These are phyloP conservation scores for Pungitius pungitius DNA, from an alignment of 2,113 vertebrate species.

Conservation along the genomic window DNA sequence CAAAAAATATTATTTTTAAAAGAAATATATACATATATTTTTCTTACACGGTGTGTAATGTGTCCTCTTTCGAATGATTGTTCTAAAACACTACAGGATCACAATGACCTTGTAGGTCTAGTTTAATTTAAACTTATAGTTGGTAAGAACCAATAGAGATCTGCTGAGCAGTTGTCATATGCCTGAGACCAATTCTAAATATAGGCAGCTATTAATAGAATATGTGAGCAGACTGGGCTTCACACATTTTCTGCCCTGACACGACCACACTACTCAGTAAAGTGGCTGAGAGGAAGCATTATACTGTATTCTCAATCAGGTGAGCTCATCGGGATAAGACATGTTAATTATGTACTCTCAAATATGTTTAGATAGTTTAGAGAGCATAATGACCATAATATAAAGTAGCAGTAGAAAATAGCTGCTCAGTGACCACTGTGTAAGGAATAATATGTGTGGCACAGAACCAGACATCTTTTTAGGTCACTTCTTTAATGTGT, in stretches of 20 bases:
- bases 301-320: constrained; percentile 8
- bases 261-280: constrained; percentile 6
- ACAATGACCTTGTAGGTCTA: background rate
- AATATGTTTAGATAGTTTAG: background rate
- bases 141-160: background rate
- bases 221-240: constrained; percentile 5
- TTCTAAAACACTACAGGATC: background rate
- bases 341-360: background rate
- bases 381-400: background rate
- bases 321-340: constrained; percentile 5
- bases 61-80: background rate
- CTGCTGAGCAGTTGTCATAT: constrained; percentile 10
- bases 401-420: background rate
- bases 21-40: too few species aligned
- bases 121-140: background rate
- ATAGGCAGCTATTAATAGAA: constrained; percentile 55
- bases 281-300: background rate
- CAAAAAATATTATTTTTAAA: too few species aligned
- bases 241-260: constrained; percentile 17
- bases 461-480: too few species aligned
- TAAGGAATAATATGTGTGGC: background rate
- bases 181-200: constrained; percentile 32
- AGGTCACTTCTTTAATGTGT: background rate
- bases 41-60: background rate
- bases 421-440: background rate